Evolutionary conservation across 2,113 vertebrate species (phyloP).

Genomic region (Marmota monax): DNA sequence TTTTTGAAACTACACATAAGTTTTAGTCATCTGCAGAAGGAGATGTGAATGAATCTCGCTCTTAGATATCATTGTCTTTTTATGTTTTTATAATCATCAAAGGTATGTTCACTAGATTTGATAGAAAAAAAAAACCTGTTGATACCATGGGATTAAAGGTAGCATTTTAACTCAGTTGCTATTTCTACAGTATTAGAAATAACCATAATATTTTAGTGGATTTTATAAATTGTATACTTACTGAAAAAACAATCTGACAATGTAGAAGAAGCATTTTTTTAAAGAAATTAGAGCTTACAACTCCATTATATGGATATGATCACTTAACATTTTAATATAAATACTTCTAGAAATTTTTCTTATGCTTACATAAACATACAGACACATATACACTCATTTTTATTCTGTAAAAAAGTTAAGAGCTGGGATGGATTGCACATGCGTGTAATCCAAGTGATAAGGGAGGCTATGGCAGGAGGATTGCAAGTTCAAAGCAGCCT

Average conservation of each 20-base stretch:
- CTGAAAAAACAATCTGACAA: slow-evolving; percentile 18
- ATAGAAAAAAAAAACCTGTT: background rate
- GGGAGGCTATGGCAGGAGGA: too few species aligned
- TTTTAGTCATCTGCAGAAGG: background rate
- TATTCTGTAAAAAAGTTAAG: slow-evolving; percentile 23
- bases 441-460: background rate
- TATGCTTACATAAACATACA: background rate
- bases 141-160: background rate
- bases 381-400: background rate
- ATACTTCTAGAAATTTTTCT: slow-evolving; percentile 1
- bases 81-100: slow-evolving; percentile 19
- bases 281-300: background rate
- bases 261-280: background rate
- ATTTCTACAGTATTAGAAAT: background rate
- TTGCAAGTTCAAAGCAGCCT: too few species aligned
- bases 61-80: background rate
- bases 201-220: background rate
- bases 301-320: background rate
- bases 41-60: background rate
- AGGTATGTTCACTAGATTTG: slow-evolving; percentile 17
- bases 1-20: background rate
- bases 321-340: background rate
- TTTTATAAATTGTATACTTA: slow-evolving; percentile 10
- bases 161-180: slow-evolving; percentile 39
- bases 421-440: background rate